Percentiles rank a stretch among this genome's conserved stretches.
phyloP scores from a whole-genome alignment of 2,113 vertebrate species.

The Neolamprologus kungweensis region DNA sequence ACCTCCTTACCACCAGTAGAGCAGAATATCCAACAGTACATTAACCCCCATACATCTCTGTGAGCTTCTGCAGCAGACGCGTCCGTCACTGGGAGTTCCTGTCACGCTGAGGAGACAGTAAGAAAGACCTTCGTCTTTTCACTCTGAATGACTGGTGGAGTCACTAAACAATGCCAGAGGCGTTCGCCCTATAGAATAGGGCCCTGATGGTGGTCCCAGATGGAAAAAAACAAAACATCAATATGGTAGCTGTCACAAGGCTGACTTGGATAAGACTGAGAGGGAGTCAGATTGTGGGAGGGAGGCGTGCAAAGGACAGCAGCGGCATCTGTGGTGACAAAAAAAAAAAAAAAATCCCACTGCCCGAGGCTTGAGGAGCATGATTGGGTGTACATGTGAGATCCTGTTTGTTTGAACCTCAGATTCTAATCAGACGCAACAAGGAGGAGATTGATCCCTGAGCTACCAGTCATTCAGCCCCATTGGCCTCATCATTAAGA shows the following conservation, averaged over 20 bases:
- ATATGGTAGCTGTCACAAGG: conserved; percentile 28
- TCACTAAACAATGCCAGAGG: conserved; percentile 22
- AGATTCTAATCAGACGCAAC: conserved; percentile 28
- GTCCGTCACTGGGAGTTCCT: conserved; percentile 26
- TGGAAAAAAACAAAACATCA: not conserved
- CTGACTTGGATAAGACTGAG: not conserved
- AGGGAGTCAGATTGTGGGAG: not conserved
- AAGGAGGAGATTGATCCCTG: conserved; percentile 12
- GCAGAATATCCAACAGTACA: conserved; percentile 35
- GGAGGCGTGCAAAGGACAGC: not conserved
- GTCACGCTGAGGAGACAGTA: conserved; percentile 20
- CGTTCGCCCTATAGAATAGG: not conserved
- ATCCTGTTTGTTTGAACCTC: not conserved
- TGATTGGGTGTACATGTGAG: not conserved
- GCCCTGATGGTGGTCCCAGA: not conserved
- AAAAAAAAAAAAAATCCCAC: not conserved
- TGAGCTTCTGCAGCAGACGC: conserved; percentile 15
- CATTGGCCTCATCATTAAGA: conserved; percentile 4
- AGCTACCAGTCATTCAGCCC: not conserved
- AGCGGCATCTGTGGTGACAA: conserved; percentile 24
- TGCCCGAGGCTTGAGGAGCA: conserved; percentile 2
- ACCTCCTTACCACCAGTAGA: not conserved
- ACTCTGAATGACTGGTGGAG: conserved; percentile 11
- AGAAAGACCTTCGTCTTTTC: not conserved
- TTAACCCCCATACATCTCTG: conserved; percentile 34